A percentile compares a stretch with the other conserved stretches of the same genome.
These are phyloP conservation scores for Tenthredo amoena DNA, from an alignment of 2,888 invertebrate species.

Conservation along the genomic window DNA sequence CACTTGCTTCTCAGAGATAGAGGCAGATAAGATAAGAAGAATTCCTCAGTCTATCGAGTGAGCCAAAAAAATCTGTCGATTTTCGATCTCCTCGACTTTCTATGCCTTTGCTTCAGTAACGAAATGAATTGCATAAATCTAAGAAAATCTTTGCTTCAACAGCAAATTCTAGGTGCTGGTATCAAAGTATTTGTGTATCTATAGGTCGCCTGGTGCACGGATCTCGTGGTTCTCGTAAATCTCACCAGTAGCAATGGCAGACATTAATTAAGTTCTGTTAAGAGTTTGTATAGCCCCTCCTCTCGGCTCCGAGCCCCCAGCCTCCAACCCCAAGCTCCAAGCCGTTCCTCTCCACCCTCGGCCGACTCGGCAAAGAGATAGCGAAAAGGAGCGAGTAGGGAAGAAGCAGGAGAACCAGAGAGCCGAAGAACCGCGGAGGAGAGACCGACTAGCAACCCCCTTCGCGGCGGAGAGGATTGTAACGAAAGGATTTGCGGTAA, in stretches of 20 bases:
- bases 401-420: conserved; percentile 16
- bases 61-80: background rate
- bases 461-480: conserved; percentile 68
- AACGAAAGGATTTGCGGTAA: conserved; percentile 77
- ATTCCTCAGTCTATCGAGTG: background rate
- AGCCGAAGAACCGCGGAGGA: conserved; percentile 6
- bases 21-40: background rate
- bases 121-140: background rate
- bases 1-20: background rate
- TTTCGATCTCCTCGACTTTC: background rate
- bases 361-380: conserved; percentile 62
- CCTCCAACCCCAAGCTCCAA: conserved; percentile 28
- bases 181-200: conserved; percentile 44
- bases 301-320: conserved; percentile 35
- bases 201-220: conserved; percentile 21
- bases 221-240: conserved; percentile 64
- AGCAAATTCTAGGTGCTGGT: conserved; percentile 6
- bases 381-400: conserved; percentile 56
- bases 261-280: conserved; percentile 74
- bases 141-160: conserved; percentile 23
- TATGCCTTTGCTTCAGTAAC: background rate
- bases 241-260: conserved; percentile 68
- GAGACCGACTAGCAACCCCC: conserved; percentile 43
- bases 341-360: conserved; percentile 57
- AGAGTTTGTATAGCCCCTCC: conserved; percentile 68